A percentile compares a stretch with the other conserved stretches of the same genome.
Conservation (phyloP, 1,140 invertebrate species). For the Drosophila jambulina region DNA sequence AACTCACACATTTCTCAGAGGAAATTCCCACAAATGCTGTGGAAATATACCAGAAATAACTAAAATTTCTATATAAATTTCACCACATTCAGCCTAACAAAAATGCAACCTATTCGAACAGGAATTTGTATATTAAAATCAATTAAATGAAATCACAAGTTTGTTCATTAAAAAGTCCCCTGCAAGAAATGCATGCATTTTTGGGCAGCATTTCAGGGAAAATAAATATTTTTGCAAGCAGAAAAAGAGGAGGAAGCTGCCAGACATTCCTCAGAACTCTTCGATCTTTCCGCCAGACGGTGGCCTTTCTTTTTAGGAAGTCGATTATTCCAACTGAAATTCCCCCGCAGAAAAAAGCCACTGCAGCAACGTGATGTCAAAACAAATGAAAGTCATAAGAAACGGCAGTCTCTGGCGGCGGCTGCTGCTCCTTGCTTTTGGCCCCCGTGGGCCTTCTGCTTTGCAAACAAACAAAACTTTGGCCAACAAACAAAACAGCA, state of each 20-base stretch:
- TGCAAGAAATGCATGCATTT: background rate
- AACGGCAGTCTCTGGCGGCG: constrained; percentile 44
- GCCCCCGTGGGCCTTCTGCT: constrained; percentile 16
- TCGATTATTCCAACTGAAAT: constrained; percentile 51
- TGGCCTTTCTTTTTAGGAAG: constrained; percentile 6
- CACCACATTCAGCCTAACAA: background rate
- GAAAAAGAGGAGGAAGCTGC: background rate
- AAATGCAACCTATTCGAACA: background rate
- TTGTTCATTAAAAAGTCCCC: background rate
- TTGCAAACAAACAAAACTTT: constrained; percentile 75
- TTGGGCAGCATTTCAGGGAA: background rate
- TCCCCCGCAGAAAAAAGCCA: constrained; percentile 19
- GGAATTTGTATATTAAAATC: constrained; percentile 15
- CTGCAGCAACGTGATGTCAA: constrained; percentile 78
- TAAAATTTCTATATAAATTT: background rate
- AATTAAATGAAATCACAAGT: constrained; percentile 19
- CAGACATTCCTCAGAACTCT: constrained; percentile 25
- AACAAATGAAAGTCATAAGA: constrained; percentile 79
- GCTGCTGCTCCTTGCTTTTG: constrained; percentile 33
- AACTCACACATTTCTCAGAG: background rate
- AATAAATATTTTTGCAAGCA: constrained; percentile 12
- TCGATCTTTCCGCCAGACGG: constrained; percentile 18
- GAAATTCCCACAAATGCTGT: background rate
- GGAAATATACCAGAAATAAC: background rate
- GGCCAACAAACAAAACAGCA: constrained; percentile 78